A percentile compares a stretch with the other conserved stretches of the same genome.
These are phyloP conservation scores for Drosophila koepferae DNA, from an alignment of 2,888 invertebrate species.

Conservation along the genomic window DNA sequence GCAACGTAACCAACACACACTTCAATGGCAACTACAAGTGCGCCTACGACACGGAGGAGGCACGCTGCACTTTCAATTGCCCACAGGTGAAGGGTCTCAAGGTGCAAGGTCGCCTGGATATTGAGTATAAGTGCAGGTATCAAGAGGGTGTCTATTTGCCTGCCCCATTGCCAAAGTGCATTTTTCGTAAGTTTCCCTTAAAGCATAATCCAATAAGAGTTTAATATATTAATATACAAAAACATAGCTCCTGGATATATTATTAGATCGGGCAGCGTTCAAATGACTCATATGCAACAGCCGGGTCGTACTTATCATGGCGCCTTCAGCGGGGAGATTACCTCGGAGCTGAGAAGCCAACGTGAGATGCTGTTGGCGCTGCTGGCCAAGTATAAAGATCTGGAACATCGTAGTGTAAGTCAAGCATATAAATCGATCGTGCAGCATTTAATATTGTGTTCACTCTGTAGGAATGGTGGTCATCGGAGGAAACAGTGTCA, in stretches of 20 bases:
- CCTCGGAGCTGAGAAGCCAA: slow-evolving; percentile 65
- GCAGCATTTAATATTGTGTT: not conserved
- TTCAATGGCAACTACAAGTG: slow-evolving; percentile 93
- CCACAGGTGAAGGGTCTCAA: slow-evolving; percentile 87
- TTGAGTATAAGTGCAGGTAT: slow-evolving; percentile 89
- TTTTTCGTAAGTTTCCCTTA: slow-evolving; percentile 86
- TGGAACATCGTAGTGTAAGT: slow-evolving; percentile 73
- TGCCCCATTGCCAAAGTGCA: slow-evolving; percentile 90
- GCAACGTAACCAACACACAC: slow-evolving; percentile 86
- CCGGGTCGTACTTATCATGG: slow-evolving; percentile 44
- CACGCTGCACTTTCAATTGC: slow-evolving; percentile 89
- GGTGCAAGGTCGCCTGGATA: slow-evolving; percentile 88
- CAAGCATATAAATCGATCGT: not conserved
- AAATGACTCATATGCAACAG: slow-evolving; percentile 30
- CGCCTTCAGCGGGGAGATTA: slow-evolving; percentile 52
- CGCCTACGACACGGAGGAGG: slow-evolving; percentile 87
- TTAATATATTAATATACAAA: not conserved
- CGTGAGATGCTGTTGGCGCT: slow-evolving; percentile 69
- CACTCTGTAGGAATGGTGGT: slow-evolving; percentile 80
- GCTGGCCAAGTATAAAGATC: slow-evolving; percentile 73
- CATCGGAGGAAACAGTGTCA: slow-evolving; percentile 79
- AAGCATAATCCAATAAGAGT: not conserved
- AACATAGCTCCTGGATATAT: slow-evolving; percentile 70
- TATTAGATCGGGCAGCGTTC: slow-evolving; percentile 45
- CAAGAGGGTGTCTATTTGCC: slow-evolving; percentile 89